phyloP scores from a whole-genome alignment of 2,797 vertebrate genomes.

The Graptemys geographica region DNA sequence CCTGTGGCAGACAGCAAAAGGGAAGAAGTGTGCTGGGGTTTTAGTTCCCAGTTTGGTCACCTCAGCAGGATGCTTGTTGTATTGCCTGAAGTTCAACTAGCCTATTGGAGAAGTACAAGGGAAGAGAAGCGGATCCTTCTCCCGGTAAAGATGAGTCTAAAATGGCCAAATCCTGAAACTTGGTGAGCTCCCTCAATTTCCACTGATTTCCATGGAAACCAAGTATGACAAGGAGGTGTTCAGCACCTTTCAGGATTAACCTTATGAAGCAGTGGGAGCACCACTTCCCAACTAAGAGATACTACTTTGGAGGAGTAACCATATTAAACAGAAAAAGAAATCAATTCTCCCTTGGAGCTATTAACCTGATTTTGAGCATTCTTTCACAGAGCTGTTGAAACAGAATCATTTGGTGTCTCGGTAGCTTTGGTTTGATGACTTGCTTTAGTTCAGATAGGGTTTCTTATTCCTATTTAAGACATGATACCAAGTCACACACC shows the following conservation, averaged over 20 bases:
- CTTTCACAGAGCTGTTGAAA: background rate
- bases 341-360: background rate
- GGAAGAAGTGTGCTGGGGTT: background rate
- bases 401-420: background rate
- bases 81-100: background rate
- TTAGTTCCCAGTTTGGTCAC: background rate
- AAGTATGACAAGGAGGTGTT: background rate
- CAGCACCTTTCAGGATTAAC: background rate
- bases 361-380: background rate
- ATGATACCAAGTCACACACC: background rate
- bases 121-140: background rate
- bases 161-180: background rate
- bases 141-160: background rate
- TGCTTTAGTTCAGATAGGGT: background rate
- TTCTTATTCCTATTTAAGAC: background rate
- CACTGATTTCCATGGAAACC: background rate
- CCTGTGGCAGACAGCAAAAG: background rate
- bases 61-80: background rate
- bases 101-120: background rate
- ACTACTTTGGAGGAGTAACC: background rate
- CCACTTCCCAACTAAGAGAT: background rate
- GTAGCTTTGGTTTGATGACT: background rate
- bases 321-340: background rate
- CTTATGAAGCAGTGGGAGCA: background rate
- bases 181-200: background rate